These are phyloP conservation scores for Nowickia ferox DNA, from an alignment of 2,888 invertebrate genomes.

Conservation along the genomic window DNA sequence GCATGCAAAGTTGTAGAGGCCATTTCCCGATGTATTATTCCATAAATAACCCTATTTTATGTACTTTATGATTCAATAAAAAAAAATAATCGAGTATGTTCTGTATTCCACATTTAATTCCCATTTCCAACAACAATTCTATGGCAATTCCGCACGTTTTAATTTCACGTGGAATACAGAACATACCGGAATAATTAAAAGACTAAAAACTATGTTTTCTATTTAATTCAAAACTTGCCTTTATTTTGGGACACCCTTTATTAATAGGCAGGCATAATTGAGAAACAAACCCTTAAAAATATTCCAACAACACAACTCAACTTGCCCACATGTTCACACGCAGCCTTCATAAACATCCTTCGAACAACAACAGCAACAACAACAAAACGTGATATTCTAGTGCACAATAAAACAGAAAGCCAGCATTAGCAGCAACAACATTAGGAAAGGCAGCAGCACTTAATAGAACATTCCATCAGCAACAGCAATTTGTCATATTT, in stretches of 20 bases:
- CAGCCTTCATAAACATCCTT: slow-evolving; percentile 33
- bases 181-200: no score
- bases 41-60: no score
- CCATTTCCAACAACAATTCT: no score
- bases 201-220: no score
- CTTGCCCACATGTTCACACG: slow-evolving; percentile 52
- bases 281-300: slow-evolving; percentile 68
- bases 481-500: slow-evolving; percentile 71
- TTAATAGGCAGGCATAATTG: slow-evolving; percentile 50
- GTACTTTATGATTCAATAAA: no score
- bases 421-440: slow-evolving; percentile 50
- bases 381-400: not conserved
- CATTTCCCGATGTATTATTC: no score
- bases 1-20: no score
- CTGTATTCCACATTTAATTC: no score
- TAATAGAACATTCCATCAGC: slow-evolving; percentile 70
- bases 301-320: slow-evolving; percentile 32
- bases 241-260: not conserved
- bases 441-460: slow-evolving; percentile 56
- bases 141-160: no score
- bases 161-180: no score
- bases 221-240: no score
- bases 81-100: no score
- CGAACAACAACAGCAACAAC: slow-evolving; percentile 14
- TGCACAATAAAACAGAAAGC: slow-evolving; percentile 10